phyloP scores from a whole-genome alignment of 2,113 vertebrate species.

The Salvelinus namaycush region DNA sequence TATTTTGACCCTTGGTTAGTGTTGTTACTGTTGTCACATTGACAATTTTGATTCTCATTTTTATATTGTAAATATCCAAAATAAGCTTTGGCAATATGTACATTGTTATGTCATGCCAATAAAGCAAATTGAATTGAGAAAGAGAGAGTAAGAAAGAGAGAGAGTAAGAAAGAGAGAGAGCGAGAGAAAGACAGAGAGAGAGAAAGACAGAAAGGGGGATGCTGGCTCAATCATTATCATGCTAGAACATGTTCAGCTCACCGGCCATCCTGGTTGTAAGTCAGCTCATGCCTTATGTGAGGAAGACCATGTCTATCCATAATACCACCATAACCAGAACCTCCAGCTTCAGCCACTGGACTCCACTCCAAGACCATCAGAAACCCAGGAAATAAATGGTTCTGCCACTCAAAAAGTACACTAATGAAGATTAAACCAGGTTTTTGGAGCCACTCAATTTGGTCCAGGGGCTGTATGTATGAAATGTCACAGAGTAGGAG shows the following conservation, averaged over 20 bases:
- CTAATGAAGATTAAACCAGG: background rate
- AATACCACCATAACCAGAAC: slow-evolving; percentile 7
- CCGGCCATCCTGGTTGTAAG: slow-evolving; percentile 10
- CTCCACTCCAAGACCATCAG: too few species aligned
- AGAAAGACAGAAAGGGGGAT: too few species aligned
- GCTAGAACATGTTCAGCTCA: slow-evolving; percentile 23
- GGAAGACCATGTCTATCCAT: slow-evolving; percentile 29
- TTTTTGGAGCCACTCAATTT: background rate
- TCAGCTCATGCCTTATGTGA: slow-evolving; percentile 14
- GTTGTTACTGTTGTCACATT: too few species aligned
- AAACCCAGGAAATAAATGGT: background rate
- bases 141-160: background rate
- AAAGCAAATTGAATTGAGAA: background rate
- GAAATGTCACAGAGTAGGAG: too few species aligned
- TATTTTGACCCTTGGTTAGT: too few species aligned
- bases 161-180: background rate
- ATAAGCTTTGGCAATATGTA: too few species aligned
- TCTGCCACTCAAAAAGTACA: background rate
- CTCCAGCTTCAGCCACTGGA: background rate
- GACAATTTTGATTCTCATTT: too few species aligned
- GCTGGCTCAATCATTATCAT: slow-evolving; percentile 19
- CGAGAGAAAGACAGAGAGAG: too few species aligned
- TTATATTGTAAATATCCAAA: too few species aligned
- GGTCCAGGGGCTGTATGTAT: too few species aligned
- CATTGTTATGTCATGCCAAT: too few species aligned